Percentiles rank a stretch among this genome's conserved stretches.
Evolutionary conservation across 2,888 invertebrate genomes (phyloP).

Genomic region (Drosophila subsilvestris): DNA sequence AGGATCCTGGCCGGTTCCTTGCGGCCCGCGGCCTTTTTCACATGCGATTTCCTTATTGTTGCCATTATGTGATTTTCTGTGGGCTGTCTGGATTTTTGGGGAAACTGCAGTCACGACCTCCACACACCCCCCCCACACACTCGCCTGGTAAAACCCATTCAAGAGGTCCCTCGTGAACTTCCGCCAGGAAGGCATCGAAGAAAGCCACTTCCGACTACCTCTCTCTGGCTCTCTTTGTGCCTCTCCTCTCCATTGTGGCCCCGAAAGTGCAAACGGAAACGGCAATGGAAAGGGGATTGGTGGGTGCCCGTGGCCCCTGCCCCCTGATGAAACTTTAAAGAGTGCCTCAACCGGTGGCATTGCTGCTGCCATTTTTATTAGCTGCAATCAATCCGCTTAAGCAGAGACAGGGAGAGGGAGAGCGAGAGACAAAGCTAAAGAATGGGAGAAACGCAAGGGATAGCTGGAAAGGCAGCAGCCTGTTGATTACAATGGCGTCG

Average conservation of each 20-base stretch:
- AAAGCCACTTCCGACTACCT: constrained; percentile 45
- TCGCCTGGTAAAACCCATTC: not conserved
- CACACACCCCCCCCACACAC: constrained; percentile 7
- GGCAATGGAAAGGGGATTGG: constrained; percentile 22
- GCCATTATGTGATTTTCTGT: constrained; percentile 66
- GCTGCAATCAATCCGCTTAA: constrained; percentile 70
- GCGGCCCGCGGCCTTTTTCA: constrained; percentile 53
- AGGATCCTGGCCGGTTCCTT: not conserved
- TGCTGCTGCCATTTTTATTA: constrained; percentile 71
- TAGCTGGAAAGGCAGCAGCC: constrained; percentile 11
- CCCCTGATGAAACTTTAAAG: constrained; percentile 33
- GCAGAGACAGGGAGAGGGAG: constrained; percentile 10
- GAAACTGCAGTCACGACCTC: constrained; percentile 47
- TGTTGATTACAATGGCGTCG: constrained; percentile 53
- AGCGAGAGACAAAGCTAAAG: constrained; percentile 1
- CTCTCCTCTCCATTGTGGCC: constrained; percentile 42
- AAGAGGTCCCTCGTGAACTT: constrained; percentile 6
- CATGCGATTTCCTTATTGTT: constrained; percentile 77
- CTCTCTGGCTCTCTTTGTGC: constrained; percentile 32
- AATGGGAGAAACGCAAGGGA: not conserved
- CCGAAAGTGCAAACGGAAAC: constrained; percentile 67
- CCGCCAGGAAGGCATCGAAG: constrained; percentile 47
- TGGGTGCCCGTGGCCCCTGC: not conserved
- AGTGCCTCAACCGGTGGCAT: constrained; percentile 46
- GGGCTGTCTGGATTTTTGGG: not conserved